A percentile compares a stretch with the other conserved stretches of the same genome.
Conservation (phyloP, 2,113 vertebrate genomes). For the Apteryx mantelli region DNA sequence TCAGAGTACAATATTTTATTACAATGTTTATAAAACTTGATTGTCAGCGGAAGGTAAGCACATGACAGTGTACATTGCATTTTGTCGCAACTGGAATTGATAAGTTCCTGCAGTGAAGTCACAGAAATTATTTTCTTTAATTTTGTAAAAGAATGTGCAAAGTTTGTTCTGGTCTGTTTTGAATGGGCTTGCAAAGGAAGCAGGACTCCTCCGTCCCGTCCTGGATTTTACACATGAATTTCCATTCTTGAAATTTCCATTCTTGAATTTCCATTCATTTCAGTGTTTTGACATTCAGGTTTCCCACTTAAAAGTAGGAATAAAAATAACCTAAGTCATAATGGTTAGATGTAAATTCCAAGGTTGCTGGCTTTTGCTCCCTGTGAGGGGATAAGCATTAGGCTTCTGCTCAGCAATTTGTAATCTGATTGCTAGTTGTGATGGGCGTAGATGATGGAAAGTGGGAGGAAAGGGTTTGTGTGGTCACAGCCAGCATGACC, state of each 20-base stretch:
- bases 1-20: neutral
- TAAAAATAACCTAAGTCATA: neutral
- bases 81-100: neutral
- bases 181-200: neutral
- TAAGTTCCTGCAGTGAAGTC: neutral
- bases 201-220: neutral
- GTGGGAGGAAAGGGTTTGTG: neutral
- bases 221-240: neutral
- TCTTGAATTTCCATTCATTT: no score
- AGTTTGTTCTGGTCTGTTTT: neutral
- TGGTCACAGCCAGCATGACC: neutral
- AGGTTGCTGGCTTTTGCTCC: neutral
- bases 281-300: no score
- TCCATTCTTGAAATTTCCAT: neutral
- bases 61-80: neutral
- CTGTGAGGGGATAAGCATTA: neutral
- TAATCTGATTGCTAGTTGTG: neutral
- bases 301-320: no score
- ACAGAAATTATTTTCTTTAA: neutral
- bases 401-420: neutral
- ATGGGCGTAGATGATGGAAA: neutral
- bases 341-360: neutral
- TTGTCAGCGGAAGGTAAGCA: neutral
- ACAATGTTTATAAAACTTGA: neutral
- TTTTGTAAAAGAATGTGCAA: neutral